These are phyloP conservation scores for Carettochelys insculpta DNA, from an alignment of 2,113 vertebrate genomes.

Conservation along the genomic window DNA sequence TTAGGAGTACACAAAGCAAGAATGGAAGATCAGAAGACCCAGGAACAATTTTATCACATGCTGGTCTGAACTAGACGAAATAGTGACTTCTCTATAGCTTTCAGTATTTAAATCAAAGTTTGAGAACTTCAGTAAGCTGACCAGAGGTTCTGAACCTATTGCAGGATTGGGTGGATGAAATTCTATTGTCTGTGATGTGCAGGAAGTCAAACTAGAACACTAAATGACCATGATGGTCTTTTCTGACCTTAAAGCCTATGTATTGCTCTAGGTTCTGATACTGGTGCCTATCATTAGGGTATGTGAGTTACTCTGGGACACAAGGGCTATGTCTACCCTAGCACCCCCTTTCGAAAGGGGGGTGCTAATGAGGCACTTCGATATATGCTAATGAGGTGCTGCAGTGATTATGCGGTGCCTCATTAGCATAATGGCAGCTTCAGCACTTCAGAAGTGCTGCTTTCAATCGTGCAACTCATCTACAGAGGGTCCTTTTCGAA, in stretches of 20 bases:
- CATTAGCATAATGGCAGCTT: too few species aligned
- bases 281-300: neutral
- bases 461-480: too few species aligned
- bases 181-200: neutral
- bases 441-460: too few species aligned
- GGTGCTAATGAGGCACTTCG: too few species aligned
- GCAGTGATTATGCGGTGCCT: too few species aligned
- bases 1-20: conserved; percentile 62
- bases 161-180: neutral
- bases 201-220: neutral
- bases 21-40: conserved; percentile 15
- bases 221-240: neutral
- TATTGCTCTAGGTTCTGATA: neutral
- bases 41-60: neutral
- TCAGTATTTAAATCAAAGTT: neutral
- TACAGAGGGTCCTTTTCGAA: too few species aligned
- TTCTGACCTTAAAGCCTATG: neutral
- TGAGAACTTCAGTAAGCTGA: neutral
- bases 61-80: neutral
- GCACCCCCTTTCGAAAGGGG: too few species aligned
- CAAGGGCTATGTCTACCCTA: too few species aligned
- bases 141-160: neutral
- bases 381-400: too few species aligned
- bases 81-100: neutral
- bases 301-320: too few species aligned